phyloP scores from a whole-genome alignment of 2,888 invertebrate species.

The Agapostemon virescens region DNA sequence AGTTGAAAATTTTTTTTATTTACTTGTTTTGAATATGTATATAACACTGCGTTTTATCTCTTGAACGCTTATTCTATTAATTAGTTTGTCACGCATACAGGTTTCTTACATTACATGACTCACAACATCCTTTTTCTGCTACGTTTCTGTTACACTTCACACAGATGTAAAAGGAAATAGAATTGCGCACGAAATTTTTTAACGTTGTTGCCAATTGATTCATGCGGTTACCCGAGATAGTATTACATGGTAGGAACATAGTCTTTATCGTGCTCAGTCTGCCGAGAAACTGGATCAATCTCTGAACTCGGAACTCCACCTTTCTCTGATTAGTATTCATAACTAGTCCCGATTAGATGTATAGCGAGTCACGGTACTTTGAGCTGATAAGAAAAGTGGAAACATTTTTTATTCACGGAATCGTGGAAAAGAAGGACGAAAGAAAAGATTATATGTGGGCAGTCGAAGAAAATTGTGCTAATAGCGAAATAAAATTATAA shows the following conservation, averaged over 20 bases:
- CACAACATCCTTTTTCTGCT: background rate
- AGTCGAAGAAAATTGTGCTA: background rate
- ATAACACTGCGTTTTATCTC: background rate
- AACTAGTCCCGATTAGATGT: conserved; percentile 3
- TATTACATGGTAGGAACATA: background rate
- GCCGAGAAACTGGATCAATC: conserved; percentile 1
- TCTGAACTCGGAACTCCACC: background rate
- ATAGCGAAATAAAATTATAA: background rate
- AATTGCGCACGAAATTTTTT: background rate
- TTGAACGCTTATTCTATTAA: background rate
- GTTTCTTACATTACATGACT: background rate
- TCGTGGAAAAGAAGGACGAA: background rate
- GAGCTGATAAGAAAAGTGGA: conserved; percentile 4
- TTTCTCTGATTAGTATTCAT: conserved; percentile 15
- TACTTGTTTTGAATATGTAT: too few relatives aligned
- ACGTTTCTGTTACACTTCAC: background rate
- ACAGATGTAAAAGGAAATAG: background rate
- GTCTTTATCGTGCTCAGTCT: conserved; percentile 3
- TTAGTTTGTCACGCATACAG: background rate
- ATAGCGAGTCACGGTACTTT: background rate
- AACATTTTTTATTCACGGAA: background rate
- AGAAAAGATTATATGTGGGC: background rate
- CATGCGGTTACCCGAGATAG: background rate
- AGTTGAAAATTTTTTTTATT: too few relatives aligned
- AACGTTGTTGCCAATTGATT: background rate